phyloP scores from a whole-genome alignment of 2,888 invertebrate species.

The Bruchidius siliquastri region DNA sequence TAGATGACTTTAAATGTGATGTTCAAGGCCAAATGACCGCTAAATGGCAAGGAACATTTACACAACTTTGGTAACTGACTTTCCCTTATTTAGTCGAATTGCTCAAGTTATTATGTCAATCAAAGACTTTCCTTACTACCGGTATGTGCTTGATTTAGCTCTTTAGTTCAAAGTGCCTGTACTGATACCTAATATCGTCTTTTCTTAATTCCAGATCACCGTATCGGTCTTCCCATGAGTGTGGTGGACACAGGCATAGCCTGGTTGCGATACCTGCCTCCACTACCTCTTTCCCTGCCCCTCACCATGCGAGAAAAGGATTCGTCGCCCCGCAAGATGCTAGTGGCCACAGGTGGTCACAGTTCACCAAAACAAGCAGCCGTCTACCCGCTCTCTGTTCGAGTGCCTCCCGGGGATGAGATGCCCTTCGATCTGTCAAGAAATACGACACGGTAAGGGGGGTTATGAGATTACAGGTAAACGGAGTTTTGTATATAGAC shows the following conservation, averaged over 20 bases:
- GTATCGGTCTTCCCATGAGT: conserved; percentile 56
- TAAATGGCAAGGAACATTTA: too few relatives aligned
- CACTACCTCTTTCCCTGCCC: conserved; percentile 48
- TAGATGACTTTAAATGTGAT: too few relatives aligned
- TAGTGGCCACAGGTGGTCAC: conserved; percentile 54
- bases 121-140: too few relatives aligned
- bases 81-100: too few relatives aligned
- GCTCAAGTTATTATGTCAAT: too few relatives aligned
- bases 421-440: conserved; percentile 67
- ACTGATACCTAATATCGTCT: too few relatives aligned
- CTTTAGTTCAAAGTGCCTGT: too few relatives aligned
- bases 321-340: conserved; percentile 85
- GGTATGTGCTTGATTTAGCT: too few relatives aligned
- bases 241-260: conserved; percentile 64
- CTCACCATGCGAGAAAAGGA: conserved; percentile 86
- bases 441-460: conserved; percentile 32
- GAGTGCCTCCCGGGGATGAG: conserved; percentile 52
- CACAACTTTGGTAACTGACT: too few relatives aligned
- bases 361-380: conserved; percentile 71
- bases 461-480: not conserved
- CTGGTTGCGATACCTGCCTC: conserved; percentile 50
- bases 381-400: conserved; percentile 62
- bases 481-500: not conserved
- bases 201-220: conserved; percentile 9
- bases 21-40: too few relatives aligned